Percentiles rank a stretch among this genome's conserved stretches.
Conservation (phyloP, 2,113 vertebrate species). For the Gobius niger region DNA sequence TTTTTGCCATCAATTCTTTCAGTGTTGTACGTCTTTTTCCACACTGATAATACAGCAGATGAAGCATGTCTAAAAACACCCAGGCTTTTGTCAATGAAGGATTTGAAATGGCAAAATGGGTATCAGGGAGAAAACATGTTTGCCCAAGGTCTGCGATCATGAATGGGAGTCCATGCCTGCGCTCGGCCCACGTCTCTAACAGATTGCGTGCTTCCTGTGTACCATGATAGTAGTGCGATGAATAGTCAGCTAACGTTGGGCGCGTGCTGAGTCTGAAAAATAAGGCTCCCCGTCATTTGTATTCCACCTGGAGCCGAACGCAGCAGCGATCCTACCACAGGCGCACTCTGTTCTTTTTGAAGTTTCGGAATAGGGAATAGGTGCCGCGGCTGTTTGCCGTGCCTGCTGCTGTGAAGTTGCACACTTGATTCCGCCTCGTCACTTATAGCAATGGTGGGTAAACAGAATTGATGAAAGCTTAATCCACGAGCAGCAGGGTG, state of each 20-base stretch:
- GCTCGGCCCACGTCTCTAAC: conserved; percentile 3
- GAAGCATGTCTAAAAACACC: not conserved
- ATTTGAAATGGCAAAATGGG: not conserved
- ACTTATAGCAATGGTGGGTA: conserved; percentile 7
- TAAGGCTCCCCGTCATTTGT: conserved; percentile 36
- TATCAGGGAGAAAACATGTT: not conserved
- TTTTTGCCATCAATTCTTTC: too few species aligned
- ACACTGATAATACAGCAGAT: not conserved
- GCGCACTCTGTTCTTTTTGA: conserved; percentile 37
- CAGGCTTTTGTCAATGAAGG: not conserved
- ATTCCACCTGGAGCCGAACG: conserved; percentile 17
- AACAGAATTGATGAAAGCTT: not conserved
- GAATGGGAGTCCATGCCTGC: conserved; percentile 17
- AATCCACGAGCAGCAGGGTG: not conserved
- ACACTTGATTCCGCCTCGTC: conserved; percentile 16
- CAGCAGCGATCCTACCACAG: conserved; percentile 4
- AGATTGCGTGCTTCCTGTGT: conserved; percentile 14
- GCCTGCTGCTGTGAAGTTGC: conserved; percentile 43
- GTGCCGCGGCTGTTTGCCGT: conserved; percentile 42
- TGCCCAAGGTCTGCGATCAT: not conserved
- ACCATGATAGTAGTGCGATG: not conserved
- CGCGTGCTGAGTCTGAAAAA: conserved; percentile 28
- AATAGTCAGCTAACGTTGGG: conserved; percentile 16
- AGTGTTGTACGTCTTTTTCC: too few species aligned
- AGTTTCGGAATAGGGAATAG: conserved; percentile 9